These are phyloP conservation scores for Andrena flavipes DNA, from an alignment of 2,888 invertebrate species.

Conservation along the genomic window DNA sequence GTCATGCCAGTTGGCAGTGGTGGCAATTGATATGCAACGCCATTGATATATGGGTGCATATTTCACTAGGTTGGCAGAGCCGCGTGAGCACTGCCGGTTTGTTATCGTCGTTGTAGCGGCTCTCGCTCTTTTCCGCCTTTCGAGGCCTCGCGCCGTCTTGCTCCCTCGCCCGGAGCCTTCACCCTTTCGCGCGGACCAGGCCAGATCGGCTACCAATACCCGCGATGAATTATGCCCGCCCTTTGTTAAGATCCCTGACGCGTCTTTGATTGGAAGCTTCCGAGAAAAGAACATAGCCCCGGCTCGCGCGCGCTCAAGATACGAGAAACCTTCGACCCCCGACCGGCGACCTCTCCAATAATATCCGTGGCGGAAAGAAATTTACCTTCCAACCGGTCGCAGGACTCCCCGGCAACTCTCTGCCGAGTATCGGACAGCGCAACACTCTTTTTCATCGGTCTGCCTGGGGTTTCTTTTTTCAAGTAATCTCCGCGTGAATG, in stretches of 20 bases:
- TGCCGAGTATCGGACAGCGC: not conserved
- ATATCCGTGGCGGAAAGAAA: conserved; percentile 48
- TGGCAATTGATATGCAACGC: conserved; percentile 77
- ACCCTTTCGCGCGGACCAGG: conserved; percentile 37
- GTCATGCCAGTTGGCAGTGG: conserved; percentile 77
- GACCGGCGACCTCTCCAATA: conserved; percentile 44
- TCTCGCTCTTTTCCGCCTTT: conserved; percentile 31
- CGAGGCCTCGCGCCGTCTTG: not conserved
- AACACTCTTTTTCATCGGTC: too few species aligned
- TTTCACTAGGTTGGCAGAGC: conserved; percentile 75
- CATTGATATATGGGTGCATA: conserved; percentile 77
- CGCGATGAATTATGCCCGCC: conserved; percentile 68
- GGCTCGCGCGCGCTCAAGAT: conserved; percentile 45
- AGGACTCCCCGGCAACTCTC: not conserved
- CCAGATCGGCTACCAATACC: conserved; percentile 73
- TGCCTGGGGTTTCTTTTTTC: too few species aligned
- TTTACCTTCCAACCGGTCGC: conserved; percentile 57
- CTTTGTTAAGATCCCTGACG: conserved; percentile 73
- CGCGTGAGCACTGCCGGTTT: conserved; percentile 67
- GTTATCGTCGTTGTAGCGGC: conserved; percentile 62
- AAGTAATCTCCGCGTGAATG: too few species aligned
- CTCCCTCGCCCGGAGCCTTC: conserved; percentile 14
- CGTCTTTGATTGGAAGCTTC: conserved; percentile 73
- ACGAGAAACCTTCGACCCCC: conserved; percentile 69
- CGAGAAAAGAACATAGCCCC: conserved; percentile 35